Percentiles rank a stretch among this genome's conserved stretches.
Evolutionary conservation across 2,113 vertebrate species (phyloP).

Genomic region (rat (Rattus norvegicus)): GRCr8 NC_086024.1:15383501-15384000

Average conservation of each 20-base stretch:
- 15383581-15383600: neutral
- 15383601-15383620: neutral
- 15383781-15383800: neutral
- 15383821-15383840: neutral
- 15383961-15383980: neutral
- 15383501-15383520: neutral
- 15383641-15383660: neutral
- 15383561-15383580: neutral
- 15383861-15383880: neutral
- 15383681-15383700: neutral
- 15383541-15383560: neutral
- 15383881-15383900: neutral
- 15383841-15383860: neutral
- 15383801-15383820: neutral
- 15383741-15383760: constrained; percentile 18
- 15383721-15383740: neutral
- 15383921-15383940: neutral
- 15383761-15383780: neutral
- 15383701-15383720: neutral
- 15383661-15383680: neutral
- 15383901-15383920: neutral
- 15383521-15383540: constrained; percentile 21
- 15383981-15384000: neutral
- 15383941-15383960: neutral
- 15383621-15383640: neutral